Percentiles rank a stretch among this genome's conserved stretches.
Evolutionary conservation across 2,113 vertebrate species (phyloP).

Genomic region (Chaenogobius annularis): DNA sequence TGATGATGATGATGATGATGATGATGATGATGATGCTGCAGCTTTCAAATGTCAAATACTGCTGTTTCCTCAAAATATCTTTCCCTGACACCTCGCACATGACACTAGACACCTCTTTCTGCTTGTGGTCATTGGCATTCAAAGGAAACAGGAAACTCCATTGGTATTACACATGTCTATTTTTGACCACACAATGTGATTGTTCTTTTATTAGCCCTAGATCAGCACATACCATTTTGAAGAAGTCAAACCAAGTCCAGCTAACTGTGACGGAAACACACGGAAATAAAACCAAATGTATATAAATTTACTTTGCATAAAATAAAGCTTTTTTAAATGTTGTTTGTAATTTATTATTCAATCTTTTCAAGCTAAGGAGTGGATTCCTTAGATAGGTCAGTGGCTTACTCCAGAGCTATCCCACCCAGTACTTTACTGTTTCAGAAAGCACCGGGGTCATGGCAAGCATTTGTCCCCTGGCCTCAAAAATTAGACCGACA

Average conservation of each 20-base stretch:
- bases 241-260: conserved; percentile 8
- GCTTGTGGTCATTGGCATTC: conserved; percentile 9
- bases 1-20: too few species aligned
- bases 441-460: conserved; percentile 24
- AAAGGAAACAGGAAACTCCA: conserved; percentile 58
- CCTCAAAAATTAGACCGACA: conserved; percentile 20
- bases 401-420: conserved; percentile 27
- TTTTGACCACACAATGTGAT: conserved; percentile 47
- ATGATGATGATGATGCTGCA: conserved; percentile 4
- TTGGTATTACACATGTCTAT: conserved; percentile 53
- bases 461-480: conserved; percentile 15
- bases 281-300: neutral
- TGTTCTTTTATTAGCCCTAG: conserved; percentile 53
- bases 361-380: neutral
- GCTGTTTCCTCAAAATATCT: conserved; percentile 9
- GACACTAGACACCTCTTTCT: neutral
- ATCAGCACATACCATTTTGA: conserved; percentile 36
- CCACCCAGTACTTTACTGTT: conserved; percentile 46
- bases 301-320: too few species aligned
- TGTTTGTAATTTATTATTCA: too few species aligned
- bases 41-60: conserved; percentile 2
- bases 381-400: conserved; percentile 36
- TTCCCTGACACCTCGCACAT: conserved; percentile 2
- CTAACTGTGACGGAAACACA: conserved; percentile 6
- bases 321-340: neutral